A percentile compares a stretch with the other conserved stretches of the same genome.
These are phyloP conservation scores for Malacoctenus gilli DNA, from an alignment of 2,797 vertebrate genomes.

Conservation along the genomic window DNA sequence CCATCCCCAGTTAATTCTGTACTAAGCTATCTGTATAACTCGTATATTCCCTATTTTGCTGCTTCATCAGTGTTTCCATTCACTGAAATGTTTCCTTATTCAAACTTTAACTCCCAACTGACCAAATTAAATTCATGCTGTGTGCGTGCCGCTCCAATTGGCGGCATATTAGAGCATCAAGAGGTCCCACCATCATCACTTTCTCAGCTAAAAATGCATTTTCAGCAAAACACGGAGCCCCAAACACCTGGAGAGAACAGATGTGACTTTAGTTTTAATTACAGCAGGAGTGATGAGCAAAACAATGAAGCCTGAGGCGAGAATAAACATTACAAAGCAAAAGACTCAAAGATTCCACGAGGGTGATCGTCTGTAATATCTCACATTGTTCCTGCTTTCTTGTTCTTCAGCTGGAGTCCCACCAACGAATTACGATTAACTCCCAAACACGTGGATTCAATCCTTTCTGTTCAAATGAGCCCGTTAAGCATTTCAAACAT, in stretches of 20 bases:
- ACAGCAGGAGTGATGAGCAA: slow-evolving; percentile 23
- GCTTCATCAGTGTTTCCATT: too few species aligned
- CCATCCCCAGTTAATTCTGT: too few species aligned
- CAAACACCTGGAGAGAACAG: slow-evolving; percentile 16
- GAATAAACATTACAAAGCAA: slow-evolving; percentile 1
- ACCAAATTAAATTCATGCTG: too few species aligned
- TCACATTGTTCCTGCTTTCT: not conserved
- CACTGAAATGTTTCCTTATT: too few species aligned
- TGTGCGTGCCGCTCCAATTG: slow-evolving; percentile 11
- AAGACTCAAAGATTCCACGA: not conserved
- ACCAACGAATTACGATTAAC: not conserved
- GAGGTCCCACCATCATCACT: not conserved
- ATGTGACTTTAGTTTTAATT: slow-evolving; percentile 26
- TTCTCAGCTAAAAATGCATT: slow-evolving; percentile 11
- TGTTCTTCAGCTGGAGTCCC: not conserved
- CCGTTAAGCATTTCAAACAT: not conserved
- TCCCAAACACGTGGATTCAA: too few species aligned
- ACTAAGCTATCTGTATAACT: too few species aligned
- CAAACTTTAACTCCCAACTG: too few species aligned
- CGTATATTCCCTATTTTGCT: too few species aligned
- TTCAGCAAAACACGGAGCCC: not conserved
- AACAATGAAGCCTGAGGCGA: slow-evolving; percentile 8
- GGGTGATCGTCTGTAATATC: not conserved
- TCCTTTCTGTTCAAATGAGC: too few species aligned
- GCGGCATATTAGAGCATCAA: slow-evolving; percentile 1